Evolutionary conservation across 2,113 vertebrate species (phyloP).

Genomic region (Maccullochella peelii): DNA sequence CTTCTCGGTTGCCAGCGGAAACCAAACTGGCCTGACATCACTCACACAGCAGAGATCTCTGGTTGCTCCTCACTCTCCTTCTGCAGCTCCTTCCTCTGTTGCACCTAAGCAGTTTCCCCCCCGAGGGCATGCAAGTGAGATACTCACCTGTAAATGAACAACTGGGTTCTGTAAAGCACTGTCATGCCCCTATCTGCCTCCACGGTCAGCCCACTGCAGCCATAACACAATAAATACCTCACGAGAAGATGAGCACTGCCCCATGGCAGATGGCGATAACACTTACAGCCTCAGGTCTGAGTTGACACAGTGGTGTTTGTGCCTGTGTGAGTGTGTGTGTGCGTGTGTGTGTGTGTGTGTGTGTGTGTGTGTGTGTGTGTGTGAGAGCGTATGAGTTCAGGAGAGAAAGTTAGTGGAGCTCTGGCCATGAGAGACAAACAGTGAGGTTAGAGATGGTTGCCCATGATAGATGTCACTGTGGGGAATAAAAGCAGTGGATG

Average conservation of each 20-base stretch:
- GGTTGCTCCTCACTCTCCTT: slow-evolving; percentile 34
- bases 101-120: slow-evolving; percentile 37
- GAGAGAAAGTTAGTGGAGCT: slow-evolving; percentile 44
- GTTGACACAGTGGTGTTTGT: slow-evolving; percentile 51
- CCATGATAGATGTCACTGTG: slow-evolving; percentile 58
- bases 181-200: slow-evolving; percentile 51
- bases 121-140: slow-evolving; percentile 60
- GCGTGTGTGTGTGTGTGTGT: slow-evolving; percentile 4
- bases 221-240: slow-evolving; percentile 75
- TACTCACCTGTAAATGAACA: slow-evolving; percentile 70
- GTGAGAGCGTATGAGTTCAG: slow-evolving; percentile 4
- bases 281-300: slow-evolving; percentile 65
- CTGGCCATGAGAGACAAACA: slow-evolving; percentile 55
- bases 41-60: slow-evolving; percentile 25
- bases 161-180: slow-evolving; percentile 53
- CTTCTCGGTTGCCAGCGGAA: slow-evolving; percentile 51
- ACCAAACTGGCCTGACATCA: slow-evolving; percentile 42
- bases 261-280: slow-evolving; percentile 78
- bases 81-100: slow-evolving; percentile 15
- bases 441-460: slow-evolving; percentile 60
- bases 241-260: slow-evolving; percentile 74
- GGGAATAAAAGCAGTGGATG: slow-evolving; percentile 49
- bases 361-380: slow-evolving; percentile 13
- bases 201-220: slow-evolving; percentile 57
- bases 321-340: slow-evolving; percentile 4